A percentile compares a stretch with the other conserved stretches of the same genome.
Evolutionary conservation across 1,140 invertebrate species (phyloP).

Genomic region (Apocrypta bakeri): DNA sequence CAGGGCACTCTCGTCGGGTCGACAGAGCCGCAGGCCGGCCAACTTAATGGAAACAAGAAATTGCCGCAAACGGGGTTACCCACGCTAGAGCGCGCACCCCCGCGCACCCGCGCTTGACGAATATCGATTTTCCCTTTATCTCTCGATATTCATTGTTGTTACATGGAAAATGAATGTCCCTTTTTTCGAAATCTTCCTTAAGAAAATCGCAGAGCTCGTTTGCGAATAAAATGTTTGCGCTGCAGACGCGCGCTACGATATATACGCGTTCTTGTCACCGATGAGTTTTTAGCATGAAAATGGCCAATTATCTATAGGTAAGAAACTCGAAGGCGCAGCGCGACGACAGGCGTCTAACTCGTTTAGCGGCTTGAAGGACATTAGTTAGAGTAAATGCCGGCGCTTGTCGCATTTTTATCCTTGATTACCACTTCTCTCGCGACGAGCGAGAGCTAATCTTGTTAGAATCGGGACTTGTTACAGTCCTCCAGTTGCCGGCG

Average conservation of each 20-base stretch:
- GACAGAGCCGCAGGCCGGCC: conserved; percentile 67
- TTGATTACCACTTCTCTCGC: conserved; percentile 67
- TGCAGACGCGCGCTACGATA: too few relatives aligned
- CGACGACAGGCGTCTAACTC: conserved; percentile 56
- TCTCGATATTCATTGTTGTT: neutral
- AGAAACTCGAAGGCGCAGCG: conserved; percentile 60
- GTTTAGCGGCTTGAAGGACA: conserved; percentile 67
- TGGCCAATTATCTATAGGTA: conserved; percentile 66
- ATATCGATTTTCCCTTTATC: neutral
- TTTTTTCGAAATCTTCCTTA: too few relatives aligned
- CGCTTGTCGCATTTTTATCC: conserved; percentile 68
- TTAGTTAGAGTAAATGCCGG: conserved; percentile 69
- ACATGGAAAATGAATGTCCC: too few relatives aligned
- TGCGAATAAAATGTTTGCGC: neutral
- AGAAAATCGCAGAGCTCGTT: too few relatives aligned
- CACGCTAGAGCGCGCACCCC: conserved; percentile 68
- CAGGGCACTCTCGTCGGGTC: conserved; percentile 41
- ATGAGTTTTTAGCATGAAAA: conserved; percentile 68
- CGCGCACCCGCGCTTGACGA: too few relatives aligned
- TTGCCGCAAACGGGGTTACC: conserved; percentile 73
- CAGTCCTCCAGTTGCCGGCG: conserved; percentile 43
- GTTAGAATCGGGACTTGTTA: conserved; percentile 54
- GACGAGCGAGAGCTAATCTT: conserved; percentile 52
- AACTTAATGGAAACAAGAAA: conserved; percentile 76
- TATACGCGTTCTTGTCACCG: too few relatives aligned